Conservation (phyloP, 2,113 vertebrate species). For the Paratilapia polleni region DNA sequence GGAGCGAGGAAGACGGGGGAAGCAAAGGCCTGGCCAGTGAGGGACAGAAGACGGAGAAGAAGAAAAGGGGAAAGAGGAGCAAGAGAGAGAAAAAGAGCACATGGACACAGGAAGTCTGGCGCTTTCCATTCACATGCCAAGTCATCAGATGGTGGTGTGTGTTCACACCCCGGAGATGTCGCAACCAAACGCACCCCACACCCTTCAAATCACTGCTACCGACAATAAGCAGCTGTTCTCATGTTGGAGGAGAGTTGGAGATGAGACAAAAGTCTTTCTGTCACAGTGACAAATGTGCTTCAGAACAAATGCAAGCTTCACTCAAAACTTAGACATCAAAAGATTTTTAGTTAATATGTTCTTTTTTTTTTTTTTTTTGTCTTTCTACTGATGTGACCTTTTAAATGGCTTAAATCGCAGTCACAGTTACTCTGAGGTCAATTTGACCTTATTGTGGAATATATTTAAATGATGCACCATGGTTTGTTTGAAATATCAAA, state of each 20-base stretch:
- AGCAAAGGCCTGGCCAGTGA: slow-evolving; percentile 30
- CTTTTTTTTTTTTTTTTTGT: neutral
- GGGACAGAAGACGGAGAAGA: slow-evolving; percentile 18
- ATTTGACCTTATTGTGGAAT: slow-evolving; percentile 35
- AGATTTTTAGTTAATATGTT: slow-evolving; percentile 8
- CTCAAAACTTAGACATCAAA: slow-evolving; percentile 42
- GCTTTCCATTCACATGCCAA: slow-evolving; percentile 72
- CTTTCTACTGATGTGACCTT: slow-evolving; percentile 32
- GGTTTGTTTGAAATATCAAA: slow-evolving; percentile 53
- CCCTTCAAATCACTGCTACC: slow-evolving; percentile 73
- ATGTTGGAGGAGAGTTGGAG: slow-evolving; percentile 69
- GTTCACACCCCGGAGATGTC: slow-evolving; percentile 76
- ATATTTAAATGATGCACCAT: slow-evolving; percentile 38
- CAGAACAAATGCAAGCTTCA: slow-evolving; percentile 42
- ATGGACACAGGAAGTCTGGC: slow-evolving; percentile 75
- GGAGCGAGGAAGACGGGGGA: slow-evolving; percentile 24
- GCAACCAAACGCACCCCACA: slow-evolving; percentile 69
- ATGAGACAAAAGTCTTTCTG: slow-evolving; percentile 71
- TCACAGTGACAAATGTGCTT: slow-evolving; percentile 52
- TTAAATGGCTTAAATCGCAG: neutral
- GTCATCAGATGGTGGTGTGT: slow-evolving; percentile 76
- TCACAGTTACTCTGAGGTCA: slow-evolving; percentile 40
- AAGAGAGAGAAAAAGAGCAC: slow-evolving; percentile 33
- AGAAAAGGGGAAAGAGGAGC: neutral
- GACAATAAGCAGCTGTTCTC: slow-evolving; percentile 79